A percentile compares a stretch with the other conserved stretches of the same genome.
Evolutionary conservation across 2,797 vertebrate species (phyloP).

Genomic region (Kryptopterus vitreolus): DNA sequence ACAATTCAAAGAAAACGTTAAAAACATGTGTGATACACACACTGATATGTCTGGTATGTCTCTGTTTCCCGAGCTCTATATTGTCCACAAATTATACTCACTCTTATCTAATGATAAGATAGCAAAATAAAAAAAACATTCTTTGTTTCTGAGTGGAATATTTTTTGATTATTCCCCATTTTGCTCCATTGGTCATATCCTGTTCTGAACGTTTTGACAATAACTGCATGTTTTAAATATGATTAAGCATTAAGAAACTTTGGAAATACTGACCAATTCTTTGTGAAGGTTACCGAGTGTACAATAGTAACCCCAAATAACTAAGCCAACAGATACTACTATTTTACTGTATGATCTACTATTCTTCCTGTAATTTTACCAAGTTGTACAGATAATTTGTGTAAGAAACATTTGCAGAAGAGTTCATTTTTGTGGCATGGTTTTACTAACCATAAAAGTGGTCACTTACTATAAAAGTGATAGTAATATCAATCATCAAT

Average conservation of each 20-base stretch:
- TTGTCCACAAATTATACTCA: neutral
- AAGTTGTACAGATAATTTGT: neutral
- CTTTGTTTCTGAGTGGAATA: conserved; percentile 7
- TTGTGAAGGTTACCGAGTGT: conserved; percentile 5
- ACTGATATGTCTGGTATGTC: neutral
- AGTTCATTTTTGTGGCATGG: neutral
- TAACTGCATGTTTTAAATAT: conserved; percentile 12
- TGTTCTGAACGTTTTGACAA: conserved; percentile 32
- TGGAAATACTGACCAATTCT: conserved; percentile 24
- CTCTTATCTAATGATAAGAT: conserved; percentile 3
- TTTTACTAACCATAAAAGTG: too few species aligned
- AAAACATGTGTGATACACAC: neutral
- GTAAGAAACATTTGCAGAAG: neutral
- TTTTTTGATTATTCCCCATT: neutral
- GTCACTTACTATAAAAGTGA: too few species aligned
- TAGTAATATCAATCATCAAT: neutral
- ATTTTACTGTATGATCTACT: too few species aligned
- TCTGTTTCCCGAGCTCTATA: neutral
- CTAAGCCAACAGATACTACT: too few species aligned
- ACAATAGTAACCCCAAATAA: too few species aligned
- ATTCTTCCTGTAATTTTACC: too few species aligned
- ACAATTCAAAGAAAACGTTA: neutral
- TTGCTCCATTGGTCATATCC: conserved; percentile 26
- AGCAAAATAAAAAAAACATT: conserved; percentile 7
- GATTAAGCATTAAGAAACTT: conserved; percentile 32